phyloP scores from a whole-genome alignment of 2,113 vertebrate species.

The Peromyscus polionotus region DNA sequence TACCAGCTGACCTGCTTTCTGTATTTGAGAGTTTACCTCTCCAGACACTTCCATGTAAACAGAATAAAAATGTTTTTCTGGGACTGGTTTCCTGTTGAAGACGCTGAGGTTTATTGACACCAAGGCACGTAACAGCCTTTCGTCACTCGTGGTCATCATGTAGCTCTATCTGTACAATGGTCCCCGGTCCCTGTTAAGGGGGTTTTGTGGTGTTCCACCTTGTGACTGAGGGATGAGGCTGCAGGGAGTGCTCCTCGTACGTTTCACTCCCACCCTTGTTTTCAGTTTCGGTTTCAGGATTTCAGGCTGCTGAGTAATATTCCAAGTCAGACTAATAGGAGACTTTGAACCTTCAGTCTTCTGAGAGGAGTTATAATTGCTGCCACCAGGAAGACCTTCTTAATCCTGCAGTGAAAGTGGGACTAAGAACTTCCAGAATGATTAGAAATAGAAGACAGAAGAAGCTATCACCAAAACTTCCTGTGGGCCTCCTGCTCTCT shows the following conservation, averaged over 20 bases:
- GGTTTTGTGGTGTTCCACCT: not conserved
- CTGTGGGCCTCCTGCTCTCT: not conserved
- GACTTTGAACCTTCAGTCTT: not conserved
- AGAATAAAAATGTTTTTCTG: not conserved
- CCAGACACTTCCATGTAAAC: no score
- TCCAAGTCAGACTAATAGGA: not conserved
- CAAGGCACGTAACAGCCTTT: no score
- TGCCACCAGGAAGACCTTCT: not conserved
- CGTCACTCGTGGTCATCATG: not conserved
- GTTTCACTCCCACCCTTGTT: not conserved
- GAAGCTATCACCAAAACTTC: not conserved
- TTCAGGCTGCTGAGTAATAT: not conserved
- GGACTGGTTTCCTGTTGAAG: not conserved
- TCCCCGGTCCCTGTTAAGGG: no score
- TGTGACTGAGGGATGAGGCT: not conserved
- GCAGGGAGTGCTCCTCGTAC: not conserved
- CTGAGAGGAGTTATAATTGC: not conserved
- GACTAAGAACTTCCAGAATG: not conserved
- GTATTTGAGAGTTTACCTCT: not conserved
- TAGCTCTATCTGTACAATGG: not conserved
- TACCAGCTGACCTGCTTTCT: accelerated
- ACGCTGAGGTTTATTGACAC: no score
- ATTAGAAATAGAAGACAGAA: no score
- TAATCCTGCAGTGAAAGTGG: not conserved
- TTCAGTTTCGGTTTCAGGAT: not conserved